Evolutionary conservation across 2,113 vertebrate genomes (phyloP).

Genomic region (Callithrix jacchus): DNA sequence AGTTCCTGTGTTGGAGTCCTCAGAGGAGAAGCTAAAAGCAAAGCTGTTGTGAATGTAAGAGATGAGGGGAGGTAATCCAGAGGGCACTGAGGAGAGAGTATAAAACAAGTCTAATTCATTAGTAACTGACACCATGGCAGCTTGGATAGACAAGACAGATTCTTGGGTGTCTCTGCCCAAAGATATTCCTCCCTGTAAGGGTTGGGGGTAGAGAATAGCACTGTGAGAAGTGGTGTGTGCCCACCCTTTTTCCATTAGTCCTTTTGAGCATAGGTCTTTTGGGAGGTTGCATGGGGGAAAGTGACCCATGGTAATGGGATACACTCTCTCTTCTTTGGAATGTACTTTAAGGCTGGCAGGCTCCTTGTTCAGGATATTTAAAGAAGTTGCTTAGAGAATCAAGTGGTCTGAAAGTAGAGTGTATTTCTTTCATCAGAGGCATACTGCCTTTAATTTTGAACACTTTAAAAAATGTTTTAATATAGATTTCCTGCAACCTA

Average conservation of each 20-base stretch:
- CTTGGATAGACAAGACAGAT: neutral
- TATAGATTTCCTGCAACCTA: neutral
- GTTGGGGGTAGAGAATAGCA: neutral
- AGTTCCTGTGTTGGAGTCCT: neutral
- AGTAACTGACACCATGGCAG: neutral
- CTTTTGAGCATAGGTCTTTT: conserved; percentile 29
- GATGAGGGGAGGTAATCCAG: neutral
- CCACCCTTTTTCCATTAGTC: neutral
- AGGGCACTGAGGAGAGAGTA: neutral
- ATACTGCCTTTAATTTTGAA: conserved; percentile 45
- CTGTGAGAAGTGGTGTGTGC: neutral
- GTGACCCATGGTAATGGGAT: conserved; percentile 51
- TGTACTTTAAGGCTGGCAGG: conserved; percentile 46
- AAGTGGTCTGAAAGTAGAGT: conserved; percentile 31
- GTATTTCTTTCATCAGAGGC: conserved; percentile 17
- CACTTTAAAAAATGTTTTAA: conserved; percentile 14
- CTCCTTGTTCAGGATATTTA: conserved; percentile 60
- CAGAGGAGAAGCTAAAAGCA: conserved; percentile 4
- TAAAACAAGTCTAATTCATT: neutral
- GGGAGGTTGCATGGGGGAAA: neutral
- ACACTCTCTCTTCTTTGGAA: conserved; percentile 29
- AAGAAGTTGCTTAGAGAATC: conserved; percentile 52
- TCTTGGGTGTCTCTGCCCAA: conserved; percentile 7
- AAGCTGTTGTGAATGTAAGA: neutral
- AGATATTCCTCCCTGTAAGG: neutral